phyloP scores from a whole-genome alignment of 1,140 invertebrate genomes.

The Pseudomyrmex flavicornis region DNA sequence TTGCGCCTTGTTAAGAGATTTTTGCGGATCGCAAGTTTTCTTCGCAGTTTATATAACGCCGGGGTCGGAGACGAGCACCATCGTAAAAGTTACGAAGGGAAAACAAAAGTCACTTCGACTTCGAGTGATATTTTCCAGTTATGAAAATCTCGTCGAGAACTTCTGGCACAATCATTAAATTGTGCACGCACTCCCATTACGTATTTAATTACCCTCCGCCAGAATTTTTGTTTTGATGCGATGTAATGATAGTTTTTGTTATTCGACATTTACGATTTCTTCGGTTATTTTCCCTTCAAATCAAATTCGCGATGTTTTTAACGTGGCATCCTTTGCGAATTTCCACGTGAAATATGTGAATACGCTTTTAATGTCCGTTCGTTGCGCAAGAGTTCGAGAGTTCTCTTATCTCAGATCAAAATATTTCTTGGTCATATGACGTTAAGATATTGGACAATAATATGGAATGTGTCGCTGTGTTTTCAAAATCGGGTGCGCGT shows the following conservation, averaged over 20 bases:
- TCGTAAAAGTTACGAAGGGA: constrained; percentile 45
- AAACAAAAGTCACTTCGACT: constrained; percentile 57
- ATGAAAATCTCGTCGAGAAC: constrained; percentile 61
- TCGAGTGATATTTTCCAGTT: constrained; percentile 67
- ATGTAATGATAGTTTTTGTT: constrained; percentile 51
- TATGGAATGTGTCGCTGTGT: background rate
- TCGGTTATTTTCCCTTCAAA: constrained; percentile 41
- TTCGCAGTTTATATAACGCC: constrained; percentile 32
- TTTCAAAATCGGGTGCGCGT: constrained; percentile 13
- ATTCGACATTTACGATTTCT: constrained; percentile 31
- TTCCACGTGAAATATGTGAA: background rate
- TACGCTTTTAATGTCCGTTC: constrained; percentile 1
- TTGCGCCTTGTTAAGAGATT: background rate
- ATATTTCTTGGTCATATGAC: background rate
- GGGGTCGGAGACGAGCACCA: constrained; percentile 19
- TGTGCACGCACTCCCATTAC: constrained; percentile 1
- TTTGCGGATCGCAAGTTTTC: constrained; percentile 11
- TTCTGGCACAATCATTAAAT: constrained; percentile 66
- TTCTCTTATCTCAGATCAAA: background rate
- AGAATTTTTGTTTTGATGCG: constrained; percentile 48
- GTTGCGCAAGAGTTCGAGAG: constrained; percentile 6
- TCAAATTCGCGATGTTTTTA: constrained; percentile 52
- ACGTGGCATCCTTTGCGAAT: constrained; percentile 17
- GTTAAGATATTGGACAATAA: constrained; percentile 4
- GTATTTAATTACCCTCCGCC: constrained; percentile 42